A percentile compares a stretch with the other conserved stretches of the same genome.
These are phyloP conservation scores for Babylonia areolata DNA, from an alignment of 1,140 invertebrate species.

Conservation along the genomic window DNA sequence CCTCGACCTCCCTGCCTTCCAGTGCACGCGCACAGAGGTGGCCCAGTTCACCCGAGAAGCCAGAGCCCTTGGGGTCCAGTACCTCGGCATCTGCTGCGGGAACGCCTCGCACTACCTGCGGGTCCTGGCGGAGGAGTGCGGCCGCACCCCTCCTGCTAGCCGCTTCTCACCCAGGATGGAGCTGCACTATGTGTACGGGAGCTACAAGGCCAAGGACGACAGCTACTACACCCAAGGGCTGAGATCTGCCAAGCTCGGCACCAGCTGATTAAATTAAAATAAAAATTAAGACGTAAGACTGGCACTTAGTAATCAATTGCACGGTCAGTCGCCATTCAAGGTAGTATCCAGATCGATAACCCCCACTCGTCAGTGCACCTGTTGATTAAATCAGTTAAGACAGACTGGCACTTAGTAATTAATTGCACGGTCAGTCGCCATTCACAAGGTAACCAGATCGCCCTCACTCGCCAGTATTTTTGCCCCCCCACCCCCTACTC, in stretches of 20 bases:
- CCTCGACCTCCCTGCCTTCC: constrained; percentile 53
- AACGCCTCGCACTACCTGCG: constrained; percentile 62
- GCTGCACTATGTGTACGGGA: constrained; percentile 54
- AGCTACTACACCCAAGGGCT: neutral
- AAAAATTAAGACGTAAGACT: no score
- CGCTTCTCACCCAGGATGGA: constrained; percentile 61
- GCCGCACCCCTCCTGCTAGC: constrained; percentile 60
- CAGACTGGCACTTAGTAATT: no score
- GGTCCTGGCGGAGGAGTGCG: constrained; percentile 62
- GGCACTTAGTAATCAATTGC: no score
- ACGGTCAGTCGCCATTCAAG: no score
- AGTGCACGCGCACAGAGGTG: constrained; percentile 54
- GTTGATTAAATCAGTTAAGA: no score
- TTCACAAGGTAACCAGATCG: no score
- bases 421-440: no score
- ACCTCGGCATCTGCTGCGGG: constrained; percentile 74
- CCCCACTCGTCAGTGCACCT: no score
- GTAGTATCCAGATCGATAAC: no score
- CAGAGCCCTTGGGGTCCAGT: constrained; percentile 67
- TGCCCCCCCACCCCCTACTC: no score
- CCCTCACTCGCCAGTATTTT: no score
- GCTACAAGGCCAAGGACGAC: neutral
- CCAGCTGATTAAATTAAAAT: no score
- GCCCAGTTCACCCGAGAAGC: constrained; percentile 61
- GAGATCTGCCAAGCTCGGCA: neutral